Evolutionary conservation across 2,888 invertebrate species (phyloP).

Genomic region (Amphipyra berbera): DNA sequence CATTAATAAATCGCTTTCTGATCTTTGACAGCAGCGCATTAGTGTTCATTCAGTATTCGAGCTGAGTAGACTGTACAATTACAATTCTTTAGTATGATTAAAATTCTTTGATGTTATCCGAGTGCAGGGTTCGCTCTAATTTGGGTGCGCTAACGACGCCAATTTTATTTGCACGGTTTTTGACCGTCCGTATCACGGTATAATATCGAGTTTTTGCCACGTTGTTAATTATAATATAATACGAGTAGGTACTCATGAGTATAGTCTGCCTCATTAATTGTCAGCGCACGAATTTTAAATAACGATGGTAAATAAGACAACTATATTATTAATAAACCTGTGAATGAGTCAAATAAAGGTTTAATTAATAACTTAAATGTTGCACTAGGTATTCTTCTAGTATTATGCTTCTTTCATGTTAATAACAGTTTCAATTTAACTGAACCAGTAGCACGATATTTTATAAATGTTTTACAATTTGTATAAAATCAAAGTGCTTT

Average conservation of each 20-base stretch:
- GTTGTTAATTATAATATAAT: constrained; percentile 34
- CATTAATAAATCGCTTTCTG: constrained; percentile 45
- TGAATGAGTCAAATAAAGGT: constrained; percentile 3
- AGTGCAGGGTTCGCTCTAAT: constrained; percentile 56
- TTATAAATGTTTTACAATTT: constrained; percentile 13
- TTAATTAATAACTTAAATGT: constrained; percentile 8
- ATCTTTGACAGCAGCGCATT: constrained; percentile 41
- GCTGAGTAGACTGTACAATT: constrained; percentile 46
- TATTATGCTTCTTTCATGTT: not conserved
- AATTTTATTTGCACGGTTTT: constrained; percentile 58
- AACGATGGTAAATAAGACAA: constrained; percentile 28
- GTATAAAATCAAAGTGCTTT: constrained; percentile 13
- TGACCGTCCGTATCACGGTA: constrained; percentile 30
- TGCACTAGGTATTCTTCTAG: too few relatives aligned
- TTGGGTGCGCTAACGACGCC: constrained; percentile 60
- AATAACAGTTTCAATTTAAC: constrained; percentile 9
- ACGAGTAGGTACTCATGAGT: constrained; percentile 2
- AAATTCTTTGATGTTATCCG: constrained; percentile 57
- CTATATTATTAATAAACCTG: constrained; percentile 12
- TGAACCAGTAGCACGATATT: not conserved
- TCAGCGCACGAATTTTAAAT: constrained; percentile 23
- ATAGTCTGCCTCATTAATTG: constrained; percentile 35
- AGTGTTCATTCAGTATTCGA: constrained; percentile 51
- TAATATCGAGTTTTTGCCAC: constrained; percentile 43
- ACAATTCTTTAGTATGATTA: constrained; percentile 59